phyloP scores from a whole-genome alignment of 2,888 invertebrate genomes.

The Macropis europaea region DNA sequence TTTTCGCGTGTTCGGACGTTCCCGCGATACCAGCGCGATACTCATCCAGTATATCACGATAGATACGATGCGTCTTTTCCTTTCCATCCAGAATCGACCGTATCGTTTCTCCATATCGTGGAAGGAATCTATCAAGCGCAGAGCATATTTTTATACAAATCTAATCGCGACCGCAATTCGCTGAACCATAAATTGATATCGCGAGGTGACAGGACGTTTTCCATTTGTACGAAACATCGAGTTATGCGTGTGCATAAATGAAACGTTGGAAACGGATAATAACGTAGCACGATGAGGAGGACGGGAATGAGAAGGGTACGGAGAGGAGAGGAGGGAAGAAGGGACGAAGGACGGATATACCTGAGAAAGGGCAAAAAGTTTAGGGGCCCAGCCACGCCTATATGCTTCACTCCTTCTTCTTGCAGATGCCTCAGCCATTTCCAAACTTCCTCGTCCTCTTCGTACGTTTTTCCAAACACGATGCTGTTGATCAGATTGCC shows the following conservation, averaged over 20 bases:
- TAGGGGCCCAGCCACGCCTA: constrained; percentile 90
- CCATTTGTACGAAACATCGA: too few species aligned
- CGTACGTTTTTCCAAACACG: constrained; percentile 88
- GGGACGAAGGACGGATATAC: constrained; percentile 78
- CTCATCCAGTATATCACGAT: constrained; percentile 85
- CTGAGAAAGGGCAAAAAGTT: constrained; percentile 92
- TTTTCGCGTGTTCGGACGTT: constrained; percentile 15
- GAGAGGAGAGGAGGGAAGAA: background rate
- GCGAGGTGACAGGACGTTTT: too few species aligned
- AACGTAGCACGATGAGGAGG: too few species aligned
- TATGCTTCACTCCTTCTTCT: constrained; percentile 91
- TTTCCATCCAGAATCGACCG: constrained; percentile 86
- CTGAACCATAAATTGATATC: too few species aligned
- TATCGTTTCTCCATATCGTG: constrained; percentile 85
- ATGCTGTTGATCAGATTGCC: constrained; percentile 89
- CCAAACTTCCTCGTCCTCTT: constrained; percentile 87
- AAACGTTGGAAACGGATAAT: too few species aligned
- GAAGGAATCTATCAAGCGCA: constrained; percentile 83
- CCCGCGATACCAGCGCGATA: constrained; percentile 73
- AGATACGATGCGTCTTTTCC: constrained; percentile 86
- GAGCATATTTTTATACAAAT: too few species aligned
- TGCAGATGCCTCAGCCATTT: constrained; percentile 88
- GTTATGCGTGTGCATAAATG: too few species aligned
- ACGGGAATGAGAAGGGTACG: too few species aligned
- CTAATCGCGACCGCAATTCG: too few species aligned